A percentile compares a stretch with the other conserved stretches of the same genome.
Conservation (phyloP, 2,113 vertebrate genomes). For the Grantiella picta region DNA sequence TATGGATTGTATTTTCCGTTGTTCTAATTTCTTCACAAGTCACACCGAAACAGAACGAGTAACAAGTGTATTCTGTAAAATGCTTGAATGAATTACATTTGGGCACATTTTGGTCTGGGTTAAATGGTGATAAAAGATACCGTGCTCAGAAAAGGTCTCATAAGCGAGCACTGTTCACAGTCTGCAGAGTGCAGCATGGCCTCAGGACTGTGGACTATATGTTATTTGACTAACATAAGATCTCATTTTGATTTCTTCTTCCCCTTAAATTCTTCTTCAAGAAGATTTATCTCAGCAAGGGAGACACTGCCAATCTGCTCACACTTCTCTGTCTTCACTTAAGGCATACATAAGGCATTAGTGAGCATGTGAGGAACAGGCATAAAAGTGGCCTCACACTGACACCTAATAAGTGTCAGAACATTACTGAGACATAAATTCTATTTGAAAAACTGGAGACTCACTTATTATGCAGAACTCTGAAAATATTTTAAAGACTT, state of each 20-base stretch:
- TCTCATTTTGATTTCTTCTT: background rate
- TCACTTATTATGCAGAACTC: background rate
- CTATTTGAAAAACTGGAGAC: background rate
- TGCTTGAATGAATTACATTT: background rate
- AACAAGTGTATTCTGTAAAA: background rate
- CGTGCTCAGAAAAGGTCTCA: background rate
- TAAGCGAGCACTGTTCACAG: background rate
- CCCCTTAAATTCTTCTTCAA: background rate
- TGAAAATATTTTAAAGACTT: background rate
- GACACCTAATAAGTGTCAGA: background rate
- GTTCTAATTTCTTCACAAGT: background rate
- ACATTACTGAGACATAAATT: background rate
- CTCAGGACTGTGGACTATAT: background rate
- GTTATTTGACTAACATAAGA: background rate
- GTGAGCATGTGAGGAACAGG: background rate
- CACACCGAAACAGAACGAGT: background rate
- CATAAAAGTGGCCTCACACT: background rate
- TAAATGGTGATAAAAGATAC: background rate
- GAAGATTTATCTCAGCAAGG: background rate
- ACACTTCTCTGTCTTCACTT: background rate
- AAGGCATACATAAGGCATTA: background rate
- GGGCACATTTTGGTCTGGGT: background rate
- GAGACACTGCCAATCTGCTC: background rate
- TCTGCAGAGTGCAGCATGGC: background rate
- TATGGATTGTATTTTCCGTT: background rate